These are phyloP conservation scores for Brachionus asplanchnoidis DNA, from an alignment of 1,140 invertebrate species.

Conservation along the genomic window DNA sequence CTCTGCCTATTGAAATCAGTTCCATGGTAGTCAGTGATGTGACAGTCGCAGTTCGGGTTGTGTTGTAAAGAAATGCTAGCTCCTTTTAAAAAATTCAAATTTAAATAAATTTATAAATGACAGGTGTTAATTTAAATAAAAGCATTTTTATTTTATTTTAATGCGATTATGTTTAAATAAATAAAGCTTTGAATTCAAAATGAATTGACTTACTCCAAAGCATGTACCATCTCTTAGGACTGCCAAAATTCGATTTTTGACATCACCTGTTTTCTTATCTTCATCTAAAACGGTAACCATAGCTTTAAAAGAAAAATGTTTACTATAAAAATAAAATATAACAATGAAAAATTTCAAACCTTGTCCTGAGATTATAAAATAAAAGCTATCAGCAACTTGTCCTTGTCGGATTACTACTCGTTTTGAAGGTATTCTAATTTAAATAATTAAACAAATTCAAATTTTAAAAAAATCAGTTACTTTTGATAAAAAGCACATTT, in stretches of 20 bases:
- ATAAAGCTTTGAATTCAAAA: background rate
- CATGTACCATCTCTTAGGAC: conserved; percentile 53
- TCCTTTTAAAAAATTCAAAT: conserved; percentile 46
- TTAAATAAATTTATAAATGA: background rate
- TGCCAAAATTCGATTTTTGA: conserved; percentile 42
- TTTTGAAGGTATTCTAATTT: conserved; percentile 47
- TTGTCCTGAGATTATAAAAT: conserved; percentile 50
- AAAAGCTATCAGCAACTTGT: conserved; percentile 51
- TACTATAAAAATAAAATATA: background rate
- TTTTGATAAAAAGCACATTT: conserved; percentile 51
- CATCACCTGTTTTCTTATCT: conserved; percentile 50
- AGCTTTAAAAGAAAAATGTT: conserved; percentile 44
- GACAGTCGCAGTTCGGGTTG: conserved; percentile 53
- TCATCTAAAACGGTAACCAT: conserved; percentile 51
- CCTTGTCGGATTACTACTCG: conserved; percentile 49
- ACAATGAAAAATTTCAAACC: conserved; percentile 36
- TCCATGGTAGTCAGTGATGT: conserved; percentile 51
- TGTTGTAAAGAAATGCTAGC: conserved; percentile 53
- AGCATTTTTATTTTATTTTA: background rate
- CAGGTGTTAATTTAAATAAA: conserved; percentile 15
- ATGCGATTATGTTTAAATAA: conserved; percentile 23
- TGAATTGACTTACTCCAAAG: conserved; percentile 50
- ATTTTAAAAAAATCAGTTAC: conserved; percentile 44
- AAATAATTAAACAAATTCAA: background rate
- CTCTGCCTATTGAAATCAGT: conserved; percentile 53